Evolutionary conservation across 2,113 vertebrate genomes (phyloP).

Genomic region (Pholis gunnellus): DNA sequence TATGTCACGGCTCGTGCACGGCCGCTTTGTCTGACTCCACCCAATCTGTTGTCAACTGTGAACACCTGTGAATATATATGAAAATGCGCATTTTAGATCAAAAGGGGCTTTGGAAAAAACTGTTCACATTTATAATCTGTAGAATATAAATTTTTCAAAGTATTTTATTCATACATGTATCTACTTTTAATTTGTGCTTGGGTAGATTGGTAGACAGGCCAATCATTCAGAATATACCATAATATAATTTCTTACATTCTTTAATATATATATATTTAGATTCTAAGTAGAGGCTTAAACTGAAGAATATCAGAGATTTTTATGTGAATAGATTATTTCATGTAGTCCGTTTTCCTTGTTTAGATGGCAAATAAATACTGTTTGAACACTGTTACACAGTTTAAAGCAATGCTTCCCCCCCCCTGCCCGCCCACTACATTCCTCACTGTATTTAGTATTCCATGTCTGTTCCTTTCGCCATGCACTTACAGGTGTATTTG

Average conservation of each 20-base stretch:
- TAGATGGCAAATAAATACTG: constrained; percentile 74
- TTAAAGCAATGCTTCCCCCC: constrained; percentile 74
- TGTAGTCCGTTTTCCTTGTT: constrained; percentile 64
- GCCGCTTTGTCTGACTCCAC: constrained; percentile 43
- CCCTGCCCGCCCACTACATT: constrained; percentile 42
- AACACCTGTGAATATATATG: constrained; percentile 47
- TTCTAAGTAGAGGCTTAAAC: constrained; percentile 52
- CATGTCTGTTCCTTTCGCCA: constrained; percentile 68
- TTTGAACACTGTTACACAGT: constrained; percentile 65
- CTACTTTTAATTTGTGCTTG: constrained; percentile 30
- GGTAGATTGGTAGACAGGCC: constrained; percentile 13
- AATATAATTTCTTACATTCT: constrained; percentile 45
- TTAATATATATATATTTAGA: constrained; percentile 37
- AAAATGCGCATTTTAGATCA: constrained; percentile 46
- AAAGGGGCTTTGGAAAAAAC: constrained; percentile 21
- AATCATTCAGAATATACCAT: constrained; percentile 18
- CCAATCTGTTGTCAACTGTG: constrained; percentile 43
- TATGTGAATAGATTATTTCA: constrained; percentile 64
- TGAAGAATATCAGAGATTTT: constrained; percentile 43
- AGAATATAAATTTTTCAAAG: constrained; percentile 33
- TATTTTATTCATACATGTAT: constrained; percentile 37
- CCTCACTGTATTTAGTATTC: constrained; percentile 67
- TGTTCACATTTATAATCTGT: constrained; percentile 23
- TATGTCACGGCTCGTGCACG: constrained; percentile 26
- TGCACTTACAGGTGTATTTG: constrained; percentile 69